Base-by-base conservation (phyloP, 1,140 invertebrate species). In the Achroia grisella region DNA sequence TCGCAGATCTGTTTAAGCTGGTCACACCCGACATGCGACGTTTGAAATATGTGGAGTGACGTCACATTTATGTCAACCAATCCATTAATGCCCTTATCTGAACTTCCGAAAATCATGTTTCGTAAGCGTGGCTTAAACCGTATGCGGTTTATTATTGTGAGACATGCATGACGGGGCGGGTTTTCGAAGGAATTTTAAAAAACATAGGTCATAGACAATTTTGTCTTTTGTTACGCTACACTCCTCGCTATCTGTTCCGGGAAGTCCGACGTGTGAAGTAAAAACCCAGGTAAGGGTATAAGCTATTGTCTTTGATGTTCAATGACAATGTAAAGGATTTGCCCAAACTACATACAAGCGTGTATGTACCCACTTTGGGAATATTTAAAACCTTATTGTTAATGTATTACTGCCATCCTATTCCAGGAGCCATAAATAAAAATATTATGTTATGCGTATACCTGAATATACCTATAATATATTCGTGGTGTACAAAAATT, bases 41-140 rank as follows among this genome's bases (percentile, higher is more conserved):
- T 48, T 63, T 74, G 71, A 84, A 81, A 80, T 81, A 81, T 84
- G 80, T 81, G 73, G 54, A 70, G 67, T 80, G 80, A 84, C 80
- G 80, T 80, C 75, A 81, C 80, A 77, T 82, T 82, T 80, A 80
- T 84, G 78, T 82, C 76, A 78, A 69, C 76, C 72, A 84, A 82
- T 84, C 78, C 78, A 84, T 84, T 84, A 82, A 79, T 75, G 63
- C 63, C 61, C 73, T 84, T 84, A 84, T 84, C 80, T 79, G 17
- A 56, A 80, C 73, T 80, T 80, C 75, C 76, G 74, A 80, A 48
- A 77, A 72, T 80, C 71, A 69, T 71, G 71, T 76, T 78, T 71
- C 53, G 55, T 54, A 53, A 37, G 48, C 43, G 28, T 35, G 17
- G 40, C 39, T 52, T 64, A 63, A 72, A 67, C 56, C 70, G 68